Conservation (phyloP, 35 echinoderm and acorn worm species). For the Ptychodera flava region DNA sequence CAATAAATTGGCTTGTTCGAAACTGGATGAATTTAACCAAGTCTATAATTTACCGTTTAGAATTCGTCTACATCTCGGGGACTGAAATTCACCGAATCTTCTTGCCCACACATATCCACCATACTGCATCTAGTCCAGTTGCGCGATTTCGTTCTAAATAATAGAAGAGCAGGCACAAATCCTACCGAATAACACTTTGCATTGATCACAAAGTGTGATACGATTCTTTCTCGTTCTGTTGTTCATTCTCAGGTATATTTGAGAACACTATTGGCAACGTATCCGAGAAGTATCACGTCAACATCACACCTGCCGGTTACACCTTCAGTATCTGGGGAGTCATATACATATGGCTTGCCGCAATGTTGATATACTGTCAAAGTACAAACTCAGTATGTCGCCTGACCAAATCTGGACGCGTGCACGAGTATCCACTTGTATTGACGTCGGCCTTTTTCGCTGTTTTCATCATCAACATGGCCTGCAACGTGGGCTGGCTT, state of each 20-base stretch:
- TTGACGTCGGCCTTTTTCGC: not conserved
- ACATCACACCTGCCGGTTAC: not conserved
- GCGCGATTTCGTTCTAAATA: too few species aligned
- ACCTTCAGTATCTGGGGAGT: not conserved
- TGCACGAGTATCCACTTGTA: not conserved
- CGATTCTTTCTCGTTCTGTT: too few species aligned
- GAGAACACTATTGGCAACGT: not conserved
- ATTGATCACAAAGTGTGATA: too few species aligned
- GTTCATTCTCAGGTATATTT: not conserved
- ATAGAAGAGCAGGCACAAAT: too few species aligned
- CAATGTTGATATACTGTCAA: not conserved
- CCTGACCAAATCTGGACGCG: not conserved
- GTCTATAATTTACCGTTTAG: too few species aligned
- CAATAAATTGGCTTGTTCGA: too few species aligned
- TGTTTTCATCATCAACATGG: conserved; percentile 21
- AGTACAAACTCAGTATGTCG: not conserved
- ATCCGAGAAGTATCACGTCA: not conserved
- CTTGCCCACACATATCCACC: too few species aligned
- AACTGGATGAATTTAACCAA: too few species aligned
- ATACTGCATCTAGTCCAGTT: too few species aligned
- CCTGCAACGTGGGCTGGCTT: conserved; percentile 40
- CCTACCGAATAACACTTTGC: too few species aligned
- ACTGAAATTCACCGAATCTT: too few species aligned
- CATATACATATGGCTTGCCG: not conserved
- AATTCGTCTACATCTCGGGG: too few species aligned